phyloP scores from a whole-genome alignment of 2,113 vertebrate species.

The Menura novaehollandiae region DNA sequence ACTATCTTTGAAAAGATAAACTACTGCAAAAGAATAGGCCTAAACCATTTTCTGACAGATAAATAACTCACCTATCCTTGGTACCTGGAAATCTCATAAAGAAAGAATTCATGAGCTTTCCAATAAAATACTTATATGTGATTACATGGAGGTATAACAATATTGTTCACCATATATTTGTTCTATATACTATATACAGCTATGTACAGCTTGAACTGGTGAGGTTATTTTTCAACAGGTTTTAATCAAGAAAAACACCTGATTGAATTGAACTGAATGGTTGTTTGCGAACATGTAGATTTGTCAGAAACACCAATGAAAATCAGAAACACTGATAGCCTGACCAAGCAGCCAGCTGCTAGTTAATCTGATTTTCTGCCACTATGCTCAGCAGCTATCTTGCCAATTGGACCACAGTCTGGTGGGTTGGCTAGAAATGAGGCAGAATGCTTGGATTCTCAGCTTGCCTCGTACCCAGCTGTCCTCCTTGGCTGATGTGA shows the following conservation, averaged over 20 bases:
- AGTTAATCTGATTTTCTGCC: constrained; percentile 13
- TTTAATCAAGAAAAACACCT: neutral
- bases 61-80: neutral
- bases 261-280: neutral
- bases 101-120: neutral
- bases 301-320: neutral
- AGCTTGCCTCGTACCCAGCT: neutral
- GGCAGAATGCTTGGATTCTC: neutral
- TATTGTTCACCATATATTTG: neutral
- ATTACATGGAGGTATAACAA: neutral
- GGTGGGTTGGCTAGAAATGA: neutral
- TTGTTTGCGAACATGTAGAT: neutral
- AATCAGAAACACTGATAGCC: neutral
- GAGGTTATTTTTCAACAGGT: neutral
- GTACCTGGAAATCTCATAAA: neutral
- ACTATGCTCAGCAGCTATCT: neutral
- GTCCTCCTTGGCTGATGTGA: neutral
- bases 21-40: neutral
- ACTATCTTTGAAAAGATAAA: neutral
- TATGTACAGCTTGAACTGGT: neutral
- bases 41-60: neutral
- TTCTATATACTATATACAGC: neutral
- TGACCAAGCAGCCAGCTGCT: neutral
- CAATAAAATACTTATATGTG: neutral
- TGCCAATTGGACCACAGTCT: neutral